These are phyloP conservation scores for Megalops atlanticus DNA, from an alignment of 2,113 vertebrate genomes.

Conservation along the genomic window DNA sequence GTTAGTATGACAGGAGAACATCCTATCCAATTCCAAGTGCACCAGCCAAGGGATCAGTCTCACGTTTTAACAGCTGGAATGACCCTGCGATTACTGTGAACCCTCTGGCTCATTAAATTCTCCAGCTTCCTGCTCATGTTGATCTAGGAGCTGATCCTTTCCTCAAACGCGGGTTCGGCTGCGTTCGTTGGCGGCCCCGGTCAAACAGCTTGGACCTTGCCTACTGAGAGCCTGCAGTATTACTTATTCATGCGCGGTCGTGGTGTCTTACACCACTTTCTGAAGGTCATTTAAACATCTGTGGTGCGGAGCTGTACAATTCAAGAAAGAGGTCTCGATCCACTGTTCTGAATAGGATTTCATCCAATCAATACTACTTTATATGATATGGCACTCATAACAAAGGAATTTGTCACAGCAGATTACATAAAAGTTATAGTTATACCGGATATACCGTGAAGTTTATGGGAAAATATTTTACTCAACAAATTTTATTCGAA, in stretches of 20 bases:
- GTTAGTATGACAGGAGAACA: neutral
- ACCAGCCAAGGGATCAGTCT: neutral
- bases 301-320: neutral
- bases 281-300: neutral
- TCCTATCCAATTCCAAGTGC: neutral
- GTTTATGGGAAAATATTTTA: no score
- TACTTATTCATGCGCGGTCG: neutral
- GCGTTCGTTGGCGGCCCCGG: neutral
- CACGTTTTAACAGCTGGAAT: neutral
- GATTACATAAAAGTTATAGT: neutral
- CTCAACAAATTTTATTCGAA: no score
- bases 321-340: no score
- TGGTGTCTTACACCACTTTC: neutral
- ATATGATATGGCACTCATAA: neutral
- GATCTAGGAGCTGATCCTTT: no score
- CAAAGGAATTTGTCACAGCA: neutral
- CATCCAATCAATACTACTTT: neutral
- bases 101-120: neutral
- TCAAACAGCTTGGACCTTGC: neutral
- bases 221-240: neutral
- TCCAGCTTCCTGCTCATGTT: neutral
- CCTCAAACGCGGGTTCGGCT: neutral
- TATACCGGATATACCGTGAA: neutral
- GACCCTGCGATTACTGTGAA: neutral
- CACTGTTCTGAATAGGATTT: neutral